phyloP scores from a whole-genome alignment of 2,113 vertebrate genomes.

The Semnopithecus entellus region DNA sequence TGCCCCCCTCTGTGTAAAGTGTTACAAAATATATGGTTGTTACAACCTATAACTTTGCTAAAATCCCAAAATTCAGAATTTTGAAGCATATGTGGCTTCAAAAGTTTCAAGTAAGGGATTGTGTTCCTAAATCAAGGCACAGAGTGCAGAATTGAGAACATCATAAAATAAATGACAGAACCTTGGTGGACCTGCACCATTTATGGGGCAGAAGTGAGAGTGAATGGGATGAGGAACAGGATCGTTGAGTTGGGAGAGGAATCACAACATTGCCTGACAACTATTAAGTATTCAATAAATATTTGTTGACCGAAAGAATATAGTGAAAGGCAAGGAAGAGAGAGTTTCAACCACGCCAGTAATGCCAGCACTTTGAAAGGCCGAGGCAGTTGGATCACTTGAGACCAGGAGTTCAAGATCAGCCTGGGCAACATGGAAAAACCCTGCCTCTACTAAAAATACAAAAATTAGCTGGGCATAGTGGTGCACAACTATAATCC shows the following conservation, averaged over 20 bases:
- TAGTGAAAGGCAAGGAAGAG: neutral
- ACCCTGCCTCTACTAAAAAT: neutral
- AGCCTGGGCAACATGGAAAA: neutral
- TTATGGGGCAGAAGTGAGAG: neutral
- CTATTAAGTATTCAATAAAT: neutral
- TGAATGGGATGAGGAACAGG: neutral
- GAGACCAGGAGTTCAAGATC: too few relatives aligned
- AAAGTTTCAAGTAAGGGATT: neutral
- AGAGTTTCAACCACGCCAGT: neutral
- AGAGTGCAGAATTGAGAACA: neutral
- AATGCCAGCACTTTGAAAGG: neutral
- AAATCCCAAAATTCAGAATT: slow-evolving; percentile 1
- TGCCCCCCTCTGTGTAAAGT: neutral
- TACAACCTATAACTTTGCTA: neutral
- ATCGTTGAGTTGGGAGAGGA: neutral
- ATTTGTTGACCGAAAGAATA: neutral
- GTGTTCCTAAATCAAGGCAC: neutral
- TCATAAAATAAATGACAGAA: neutral
- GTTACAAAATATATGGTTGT: neutral
- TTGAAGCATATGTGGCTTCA: neutral
- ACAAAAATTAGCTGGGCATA: neutral
- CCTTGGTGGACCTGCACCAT: neutral
- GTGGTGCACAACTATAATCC: neutral
- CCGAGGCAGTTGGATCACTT: neutral
- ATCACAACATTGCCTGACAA: neutral